Evolutionary conservation across 2,888 invertebrate species (phyloP), one percentile per base, ranked within the genome.

Genomic region (Pristionchus fissidentatus): DNA sequence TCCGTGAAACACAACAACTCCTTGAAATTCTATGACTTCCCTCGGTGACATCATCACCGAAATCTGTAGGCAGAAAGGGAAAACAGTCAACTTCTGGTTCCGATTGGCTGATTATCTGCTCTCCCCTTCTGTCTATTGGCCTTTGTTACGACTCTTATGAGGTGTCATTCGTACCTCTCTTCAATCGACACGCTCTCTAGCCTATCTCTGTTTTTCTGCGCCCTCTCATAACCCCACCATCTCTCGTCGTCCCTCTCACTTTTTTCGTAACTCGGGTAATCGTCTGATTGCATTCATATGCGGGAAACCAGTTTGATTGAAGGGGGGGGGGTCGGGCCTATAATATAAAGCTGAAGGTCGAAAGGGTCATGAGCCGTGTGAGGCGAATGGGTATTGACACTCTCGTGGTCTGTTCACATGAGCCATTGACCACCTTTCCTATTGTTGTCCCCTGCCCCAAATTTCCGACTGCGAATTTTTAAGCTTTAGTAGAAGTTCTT

Each of bases 61-160:
- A 26, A 29, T 26, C 57, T 57, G 57, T 57, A 26, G 57, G 29
- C n/a, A 57, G 62, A 62, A 62, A 62, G 62, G 62, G 35, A 57
- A 29, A 62, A 35, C 32, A 32, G 19, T 62, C 62, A 60, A 60
- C 19, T 60, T 62, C 62, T 62, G 32, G 73, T 73, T 73, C 13
- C 73, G 73, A 73, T 73, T n/a, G 73, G 43, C 73, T 73, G 73
- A 73, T 73, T 43, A 41, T 66, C 66, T 43, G n/a, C 19, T 49
- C 19, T 49, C 43, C 26, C 43, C n/a, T 43, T 41, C 73, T 8
- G 41, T 73, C 73, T 73, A 41, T 73, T 43, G 43, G 73, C 73
- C 73, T 43, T 73, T 73, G 41, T 62, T 43, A 41, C 43, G 8
- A 41, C 43, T 73, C 73, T n/a, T 73, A 22, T 26, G 19, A 10